Percentiles rank a stretch among this genome's conserved stretches.
Evolutionary conservation across 2,797 vertebrate species (phyloP).

Genomic region (Pseudocheirus occidentalis): DNA sequence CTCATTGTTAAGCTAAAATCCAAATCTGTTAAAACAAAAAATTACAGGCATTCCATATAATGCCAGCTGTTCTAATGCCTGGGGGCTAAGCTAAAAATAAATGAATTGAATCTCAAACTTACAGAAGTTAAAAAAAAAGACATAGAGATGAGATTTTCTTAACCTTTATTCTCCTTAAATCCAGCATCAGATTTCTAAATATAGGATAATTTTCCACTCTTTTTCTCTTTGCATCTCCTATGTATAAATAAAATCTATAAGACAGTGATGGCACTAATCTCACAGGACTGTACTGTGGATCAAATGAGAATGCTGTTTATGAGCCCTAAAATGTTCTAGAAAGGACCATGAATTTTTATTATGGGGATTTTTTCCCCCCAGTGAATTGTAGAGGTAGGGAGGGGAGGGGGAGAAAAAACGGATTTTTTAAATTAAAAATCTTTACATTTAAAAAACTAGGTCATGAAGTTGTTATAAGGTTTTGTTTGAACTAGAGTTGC

Average conservation of each 20-base stretch:
- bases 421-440: background rate
- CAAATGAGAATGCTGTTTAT: background rate
- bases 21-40: constrained; percentile 13
- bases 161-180: constrained; percentile 15
- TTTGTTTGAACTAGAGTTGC: background rate
- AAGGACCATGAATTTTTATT: background rate
- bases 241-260: background rate
- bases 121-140: constrained; percentile 26
- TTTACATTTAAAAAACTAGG: background rate
- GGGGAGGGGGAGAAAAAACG: background rate
- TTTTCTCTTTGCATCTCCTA: background rate
- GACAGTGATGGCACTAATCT: background rate
- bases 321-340: background rate
- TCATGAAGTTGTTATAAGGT: background rate
- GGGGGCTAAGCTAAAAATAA: constrained; percentile 33
- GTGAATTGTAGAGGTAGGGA: background rate
- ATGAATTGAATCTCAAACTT: constrained; percentile 7
- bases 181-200: background rate
- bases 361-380: background rate
- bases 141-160: constrained; percentile 12
- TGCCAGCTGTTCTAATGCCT: constrained; percentile 8
- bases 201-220: background rate
- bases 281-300: background rate
- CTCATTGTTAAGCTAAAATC: constrained; percentile 30
- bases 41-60: background rate